phyloP scores from a whole-genome alignment of 2,797 vertebrate genomes.

The Ateles fusciceps region DNA sequence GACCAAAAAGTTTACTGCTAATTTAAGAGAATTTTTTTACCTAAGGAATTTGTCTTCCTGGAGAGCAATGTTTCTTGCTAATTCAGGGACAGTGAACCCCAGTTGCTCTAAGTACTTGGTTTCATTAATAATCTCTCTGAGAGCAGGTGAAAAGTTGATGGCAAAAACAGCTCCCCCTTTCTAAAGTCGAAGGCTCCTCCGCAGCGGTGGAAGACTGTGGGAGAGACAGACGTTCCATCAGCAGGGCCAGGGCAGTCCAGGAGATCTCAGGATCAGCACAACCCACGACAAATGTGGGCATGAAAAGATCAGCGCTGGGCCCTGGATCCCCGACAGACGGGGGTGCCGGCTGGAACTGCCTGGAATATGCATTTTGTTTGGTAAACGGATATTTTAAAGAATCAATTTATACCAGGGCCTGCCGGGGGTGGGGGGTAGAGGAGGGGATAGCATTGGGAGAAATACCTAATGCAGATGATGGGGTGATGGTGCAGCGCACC shows the following conservation, averaged over 20 bases:
- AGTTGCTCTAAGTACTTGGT: conserved; percentile 89
- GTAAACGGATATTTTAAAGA: background rate
- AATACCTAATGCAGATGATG: too few species aligned
- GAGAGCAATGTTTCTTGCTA: conserved; percentile 87
- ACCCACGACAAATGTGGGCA: background rate
- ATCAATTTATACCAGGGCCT: background rate
- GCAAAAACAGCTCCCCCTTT: conserved; percentile 76
- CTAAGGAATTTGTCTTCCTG: conserved; percentile 89
- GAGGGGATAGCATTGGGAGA: too few species aligned
- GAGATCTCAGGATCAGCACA: fast-evolving
- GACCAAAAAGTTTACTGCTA: background rate
- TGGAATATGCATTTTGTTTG: fast-evolving
- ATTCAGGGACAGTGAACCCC: conserved; percentile 86
- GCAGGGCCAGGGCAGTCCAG: fast-evolving
- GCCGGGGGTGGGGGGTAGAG: too few species aligned
- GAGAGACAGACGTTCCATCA: background rate
- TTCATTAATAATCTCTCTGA: conserved; percentile 91
- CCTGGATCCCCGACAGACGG: fast-evolving
- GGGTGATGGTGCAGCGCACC: too few species aligned
- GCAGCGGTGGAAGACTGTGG: background rate
- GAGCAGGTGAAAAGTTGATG: conserved; percentile 90
- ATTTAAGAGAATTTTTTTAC: conserved; percentile 72
- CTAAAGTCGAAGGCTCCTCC: conserved; percentile 50
- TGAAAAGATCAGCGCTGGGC: fast-evolving
- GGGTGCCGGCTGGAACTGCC: background rate